Conservation (phyloP, 2,113 vertebrate species). For the Galemys pyrenaicus region DNA sequence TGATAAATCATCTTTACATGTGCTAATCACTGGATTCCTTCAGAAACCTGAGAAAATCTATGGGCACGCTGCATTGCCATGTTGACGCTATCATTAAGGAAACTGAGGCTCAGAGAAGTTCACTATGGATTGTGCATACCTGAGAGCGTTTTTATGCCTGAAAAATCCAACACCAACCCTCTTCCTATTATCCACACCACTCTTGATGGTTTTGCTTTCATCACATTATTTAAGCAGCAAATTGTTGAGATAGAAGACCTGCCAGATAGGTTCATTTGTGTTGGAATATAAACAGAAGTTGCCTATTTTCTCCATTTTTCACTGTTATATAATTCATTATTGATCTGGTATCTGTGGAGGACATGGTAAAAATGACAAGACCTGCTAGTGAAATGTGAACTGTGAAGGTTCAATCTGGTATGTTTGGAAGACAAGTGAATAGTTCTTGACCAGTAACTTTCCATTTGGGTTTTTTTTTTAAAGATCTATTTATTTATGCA, state of each 20-base stretch:
- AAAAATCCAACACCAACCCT: background rate
- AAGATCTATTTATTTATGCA: too few relatives aligned
- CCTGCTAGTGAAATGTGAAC: background rate
- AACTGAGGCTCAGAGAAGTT: constrained; percentile 5
- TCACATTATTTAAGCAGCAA: background rate
- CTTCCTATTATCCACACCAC: background rate
- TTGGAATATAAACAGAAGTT: constrained; percentile 11
- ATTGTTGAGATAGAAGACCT: background rate
- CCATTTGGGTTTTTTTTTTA: background rate
- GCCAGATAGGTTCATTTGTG: background rate
- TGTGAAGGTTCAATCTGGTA: background rate
- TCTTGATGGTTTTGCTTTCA: background rate
- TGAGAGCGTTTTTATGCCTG: background rate
- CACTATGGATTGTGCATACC: background rate
- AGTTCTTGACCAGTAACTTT: background rate
- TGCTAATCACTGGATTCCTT: background rate
- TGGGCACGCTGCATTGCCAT: background rate
- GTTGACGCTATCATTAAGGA: constrained; percentile 22
- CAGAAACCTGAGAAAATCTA: background rate
- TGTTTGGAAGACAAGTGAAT: background rate
- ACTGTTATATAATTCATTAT: constrained; percentile 5
- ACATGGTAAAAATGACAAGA: background rate
- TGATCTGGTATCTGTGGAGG: background rate
- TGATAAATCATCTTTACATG: constrained; percentile 23
- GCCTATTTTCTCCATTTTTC: background rate